phyloP scores from a whole-genome alignment of 2,888 invertebrate species.

The Hirtodrosophila histrioides region DNA sequence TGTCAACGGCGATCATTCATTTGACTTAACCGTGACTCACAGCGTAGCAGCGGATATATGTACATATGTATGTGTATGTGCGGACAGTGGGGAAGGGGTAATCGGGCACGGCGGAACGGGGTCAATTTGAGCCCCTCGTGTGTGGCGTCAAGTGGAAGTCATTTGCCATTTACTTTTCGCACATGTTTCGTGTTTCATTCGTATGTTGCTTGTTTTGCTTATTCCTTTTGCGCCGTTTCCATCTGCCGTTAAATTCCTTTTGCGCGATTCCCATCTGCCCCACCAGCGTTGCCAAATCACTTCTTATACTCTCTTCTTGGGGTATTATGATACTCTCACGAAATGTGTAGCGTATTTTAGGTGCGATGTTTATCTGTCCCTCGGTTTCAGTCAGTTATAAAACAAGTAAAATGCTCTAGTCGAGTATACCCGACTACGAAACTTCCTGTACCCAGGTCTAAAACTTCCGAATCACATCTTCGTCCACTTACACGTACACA shows the following conservation, averaged over 20 bases:
- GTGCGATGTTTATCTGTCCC: too few relatives aligned
- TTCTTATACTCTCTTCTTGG: conserved; percentile 10
- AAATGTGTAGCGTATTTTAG: too few relatives aligned
- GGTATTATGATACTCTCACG: too few relatives aligned
- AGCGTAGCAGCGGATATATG: conserved; percentile 60
- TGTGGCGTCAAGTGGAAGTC: conserved; percentile 54
- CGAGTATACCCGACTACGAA: too few relatives aligned
- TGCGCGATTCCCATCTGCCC: conserved; percentile 25
- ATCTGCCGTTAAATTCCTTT: conserved; percentile 30
- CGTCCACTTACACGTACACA: too few relatives aligned
- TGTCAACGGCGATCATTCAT: conserved; percentile 73
- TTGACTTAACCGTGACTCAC: conserved; percentile 70
- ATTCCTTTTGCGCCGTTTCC: not conserved
- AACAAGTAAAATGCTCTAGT: too few relatives aligned
- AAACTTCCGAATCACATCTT: too few relatives aligned
- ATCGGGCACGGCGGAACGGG: conserved; percentile 2
- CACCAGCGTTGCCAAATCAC: conserved; percentile 42
- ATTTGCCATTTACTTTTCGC: conserved; percentile 51
- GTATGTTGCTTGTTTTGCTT: not conserved
- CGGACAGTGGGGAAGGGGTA: conserved; percentile 7
- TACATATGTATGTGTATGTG: too few relatives aligned
- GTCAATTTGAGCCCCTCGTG: conserved; percentile 47
- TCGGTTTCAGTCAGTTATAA: too few relatives aligned
- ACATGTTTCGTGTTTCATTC: conserved; percentile 43
- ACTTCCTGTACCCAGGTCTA: too few relatives aligned